Conservation (phyloP, 2,113 vertebrate genomes). For the Muscicapa adusta region DNA sequence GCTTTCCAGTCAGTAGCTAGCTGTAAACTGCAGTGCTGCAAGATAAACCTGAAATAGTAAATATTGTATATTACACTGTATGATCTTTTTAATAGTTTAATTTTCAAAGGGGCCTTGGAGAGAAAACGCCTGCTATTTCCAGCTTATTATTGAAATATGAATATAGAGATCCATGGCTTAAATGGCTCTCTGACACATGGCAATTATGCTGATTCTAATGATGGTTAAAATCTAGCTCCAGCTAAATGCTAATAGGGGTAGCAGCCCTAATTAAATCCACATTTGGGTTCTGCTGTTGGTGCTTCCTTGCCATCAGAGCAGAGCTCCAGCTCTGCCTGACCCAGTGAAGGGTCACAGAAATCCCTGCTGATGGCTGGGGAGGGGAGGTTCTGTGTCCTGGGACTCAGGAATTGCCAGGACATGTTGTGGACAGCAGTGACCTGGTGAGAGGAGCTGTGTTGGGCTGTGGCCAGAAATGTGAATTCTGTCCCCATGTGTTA, state of each 20-base stretch:
- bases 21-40: not conserved
- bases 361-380: rapidly evolving
- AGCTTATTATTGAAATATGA: not conserved
- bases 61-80: not conserved
- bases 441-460: too few species aligned
- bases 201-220: constrained; percentile 8
- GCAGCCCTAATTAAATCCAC: not conserved
- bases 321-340: not conserved
- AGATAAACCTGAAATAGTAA: constrained; percentile 34
- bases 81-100: not conserved
- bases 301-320: not conserved
- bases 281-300: not conserved
- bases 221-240: not conserved
- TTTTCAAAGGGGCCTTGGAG: not conserved
- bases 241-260: not conserved
- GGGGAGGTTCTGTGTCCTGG: not conserved
- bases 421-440: rapidly evolving
- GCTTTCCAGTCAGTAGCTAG: constrained; percentile 7
- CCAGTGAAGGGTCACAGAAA: not conserved
- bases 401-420: too few species aligned
- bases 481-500: too few species aligned
- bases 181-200: not conserved
- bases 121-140: not conserved
- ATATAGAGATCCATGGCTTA: not conserved
- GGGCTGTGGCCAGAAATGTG: too few species aligned